Evolutionary conservation across 2,797 vertebrate genomes (phyloP), one percentile per base, ranked within the genome.

Genomic region (Tadarida brasiliensis): DNA sequence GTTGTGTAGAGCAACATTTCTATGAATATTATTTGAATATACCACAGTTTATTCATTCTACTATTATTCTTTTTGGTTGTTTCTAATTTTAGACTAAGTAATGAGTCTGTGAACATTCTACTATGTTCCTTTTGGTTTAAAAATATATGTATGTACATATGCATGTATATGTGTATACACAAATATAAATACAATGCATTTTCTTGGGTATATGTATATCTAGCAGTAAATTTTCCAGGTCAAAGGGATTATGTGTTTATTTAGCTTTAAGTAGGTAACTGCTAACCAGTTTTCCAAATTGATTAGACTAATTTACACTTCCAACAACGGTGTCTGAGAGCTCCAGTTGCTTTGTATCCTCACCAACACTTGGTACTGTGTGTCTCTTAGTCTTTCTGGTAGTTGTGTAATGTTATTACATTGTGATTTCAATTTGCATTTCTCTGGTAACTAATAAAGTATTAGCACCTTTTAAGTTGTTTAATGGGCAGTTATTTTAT

Each of bases 341-440:
- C 44, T 78, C 33, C 28, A 7, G 22, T 63, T 83, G 44, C 44
- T 84, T 33, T 61, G n/a, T 7, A 15, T 35, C 28, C 28, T 54
- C 63, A 68, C 70, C 44, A 95, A 20, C 20, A 15, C 26, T 77
- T 74, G 67, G 39, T 57, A 44, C 16, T 44, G 9, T 26, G 0
- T 24, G 24, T 54, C 70, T 92, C 28, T 44, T 93, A 68, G 17
- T 20, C 51, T 81, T 74, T 81, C 49, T 47, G 22, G 22, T 93
- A 28, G 44, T 87, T 68, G 35, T 87, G 8, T 85, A n/a, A 33
- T 35, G 22, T 30, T 78, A 65, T 49, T 12, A 20, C 30, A 33
- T 67, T 90, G 57, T 85, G 73, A 73, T 39, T 90, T 89, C 39
- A 71, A 89, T 73, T 89, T 71, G 35, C 7, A 80, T 73, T 95